Percentiles rank a stretch among this genome's conserved stretches.
phyloP scores from a whole-genome alignment of 92 coral and sea anemone species.

The Parazoanthus atlanticus region DNA sequence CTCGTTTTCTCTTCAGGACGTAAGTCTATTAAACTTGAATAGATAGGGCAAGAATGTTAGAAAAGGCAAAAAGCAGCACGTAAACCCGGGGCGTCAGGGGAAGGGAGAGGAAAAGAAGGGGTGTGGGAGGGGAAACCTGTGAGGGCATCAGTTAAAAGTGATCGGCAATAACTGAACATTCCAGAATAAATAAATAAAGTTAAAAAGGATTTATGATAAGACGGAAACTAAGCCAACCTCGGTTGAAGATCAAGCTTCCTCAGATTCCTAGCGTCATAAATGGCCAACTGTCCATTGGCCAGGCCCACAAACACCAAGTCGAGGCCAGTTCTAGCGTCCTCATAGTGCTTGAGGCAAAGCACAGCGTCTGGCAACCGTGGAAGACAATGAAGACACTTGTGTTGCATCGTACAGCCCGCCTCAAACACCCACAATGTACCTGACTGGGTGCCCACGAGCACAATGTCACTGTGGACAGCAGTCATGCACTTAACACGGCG shows the following conservation, averaged over 20 bases:
- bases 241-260: conserved; percentile 30
- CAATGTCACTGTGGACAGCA: conserved; percentile 76
- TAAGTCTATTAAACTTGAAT: conserved; percentile 26
- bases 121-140: background rate
- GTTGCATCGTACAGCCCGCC: conserved; percentile 52
- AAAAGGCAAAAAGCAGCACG: background rate
- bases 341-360: conserved; percentile 75
- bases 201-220: no score
- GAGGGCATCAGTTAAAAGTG: no score
- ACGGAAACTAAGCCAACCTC: background rate
- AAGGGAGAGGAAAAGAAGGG: background rate
- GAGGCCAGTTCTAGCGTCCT: conserved; percentile 28
- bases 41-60: background rate
- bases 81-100: background rate
- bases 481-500: conserved; percentile 83
- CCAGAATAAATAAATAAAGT: no score
- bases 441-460: conserved; percentile 93
- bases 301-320: conserved; percentile 87
- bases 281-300: conserved; percentile 85
- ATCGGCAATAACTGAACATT: no score
- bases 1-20: background rate
- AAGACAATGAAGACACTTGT: conserved; percentile 60
- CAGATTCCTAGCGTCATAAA: conserved; percentile 62
- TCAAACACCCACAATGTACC: conserved; percentile 92
- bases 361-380: conserved; percentile 74